Percentiles rank a stretch among this genome's conserved stretches.
Evolutionary conservation across 2,113 vertebrate genomes (phyloP).

Genomic region (Mellivora capensis): DNA sequence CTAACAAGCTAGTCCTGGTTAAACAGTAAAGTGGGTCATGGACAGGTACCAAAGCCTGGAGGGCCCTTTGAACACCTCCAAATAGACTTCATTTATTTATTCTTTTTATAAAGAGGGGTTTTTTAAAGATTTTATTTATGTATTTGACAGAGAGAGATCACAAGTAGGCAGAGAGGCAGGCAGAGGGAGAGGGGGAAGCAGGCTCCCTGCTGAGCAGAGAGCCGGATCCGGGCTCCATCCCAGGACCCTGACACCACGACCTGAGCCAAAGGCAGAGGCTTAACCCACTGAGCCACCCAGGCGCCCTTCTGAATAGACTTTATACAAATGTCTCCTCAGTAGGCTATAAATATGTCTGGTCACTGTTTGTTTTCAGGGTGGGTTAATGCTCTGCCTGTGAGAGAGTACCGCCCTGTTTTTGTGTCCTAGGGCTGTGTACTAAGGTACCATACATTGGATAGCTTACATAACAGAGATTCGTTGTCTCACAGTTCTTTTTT

Average conservation of each 20-base stretch:
- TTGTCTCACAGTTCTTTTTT: not conserved
- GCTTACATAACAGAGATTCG: not conserved
- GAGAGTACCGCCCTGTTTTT: not conserved
- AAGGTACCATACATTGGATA: not conserved
- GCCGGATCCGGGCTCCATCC: no score
- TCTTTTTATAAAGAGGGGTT: no score
- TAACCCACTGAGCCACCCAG: no score
- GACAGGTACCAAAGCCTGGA: not conserved
- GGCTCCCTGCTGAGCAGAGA: no score
- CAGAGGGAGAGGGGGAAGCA: no score
- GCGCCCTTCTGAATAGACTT: not conserved
- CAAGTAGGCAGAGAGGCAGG: no score
- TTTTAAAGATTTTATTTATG: no score
- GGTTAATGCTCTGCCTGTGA: not conserved
- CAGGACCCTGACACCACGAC: no score
- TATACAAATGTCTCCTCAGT: not conserved
- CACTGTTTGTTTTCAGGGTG: conserved; percentile 7
- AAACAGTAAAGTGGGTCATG: not conserved
- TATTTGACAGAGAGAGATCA: no score
- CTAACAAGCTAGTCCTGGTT: not conserved
- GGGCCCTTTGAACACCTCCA: not conserved
- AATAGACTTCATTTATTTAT: not conserved
- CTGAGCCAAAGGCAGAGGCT: no score
- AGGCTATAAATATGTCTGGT: not conserved
- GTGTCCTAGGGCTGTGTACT: not conserved